These are phyloP conservation scores for Ormyrus thymus DNA, from an alignment of 2,888 invertebrate species.

Conservation along the genomic window DNA sequence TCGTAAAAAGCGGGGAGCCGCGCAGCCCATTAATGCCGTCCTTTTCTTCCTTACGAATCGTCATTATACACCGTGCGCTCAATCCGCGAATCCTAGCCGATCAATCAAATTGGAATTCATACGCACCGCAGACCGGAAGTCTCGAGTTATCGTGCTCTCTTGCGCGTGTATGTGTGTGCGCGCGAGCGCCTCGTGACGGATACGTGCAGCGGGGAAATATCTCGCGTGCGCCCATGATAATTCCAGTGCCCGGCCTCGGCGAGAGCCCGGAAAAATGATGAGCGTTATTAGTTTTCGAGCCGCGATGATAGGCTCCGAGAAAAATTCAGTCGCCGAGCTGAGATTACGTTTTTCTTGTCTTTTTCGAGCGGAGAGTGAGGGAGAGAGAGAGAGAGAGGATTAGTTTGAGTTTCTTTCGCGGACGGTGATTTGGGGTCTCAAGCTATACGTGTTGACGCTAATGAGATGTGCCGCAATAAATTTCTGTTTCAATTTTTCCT, in stretches of 20 bases:
- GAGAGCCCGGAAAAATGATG: constrained; percentile 11
- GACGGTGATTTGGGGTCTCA: too few species aligned
- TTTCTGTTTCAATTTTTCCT: not conserved
- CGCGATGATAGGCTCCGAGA: not conserved
- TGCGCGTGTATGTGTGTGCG: not conserved
- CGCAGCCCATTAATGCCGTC: too few species aligned
- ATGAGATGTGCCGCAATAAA: too few species aligned
- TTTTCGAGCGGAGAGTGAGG: too few species aligned
- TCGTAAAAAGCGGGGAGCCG: constrained; percentile 37
- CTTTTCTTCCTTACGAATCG: constrained; percentile 17
- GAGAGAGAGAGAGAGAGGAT: too few species aligned
- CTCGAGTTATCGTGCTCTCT: constrained; percentile 47
- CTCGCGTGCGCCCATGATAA: too few species aligned
- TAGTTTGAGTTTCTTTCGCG: too few species aligned
- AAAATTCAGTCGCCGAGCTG: not conserved
- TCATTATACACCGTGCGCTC: constrained; percentile 42
- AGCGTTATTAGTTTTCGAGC: constrained; percentile 30
- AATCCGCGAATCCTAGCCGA: constrained; percentile 20
- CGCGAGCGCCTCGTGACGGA: not conserved
- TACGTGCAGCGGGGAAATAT: too few species aligned
- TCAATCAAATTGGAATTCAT: too few species aligned
- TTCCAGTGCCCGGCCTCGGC: too few species aligned
- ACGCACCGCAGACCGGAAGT: constrained; percentile 57
- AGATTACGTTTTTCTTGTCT: too few species aligned
- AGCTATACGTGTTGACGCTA: too few species aligned